A percentile compares a stretch with the other conserved stretches of the same genome.
Conservation (phyloP, 2,888 invertebrate genomes). For the Drosophila paracracens region DNA sequence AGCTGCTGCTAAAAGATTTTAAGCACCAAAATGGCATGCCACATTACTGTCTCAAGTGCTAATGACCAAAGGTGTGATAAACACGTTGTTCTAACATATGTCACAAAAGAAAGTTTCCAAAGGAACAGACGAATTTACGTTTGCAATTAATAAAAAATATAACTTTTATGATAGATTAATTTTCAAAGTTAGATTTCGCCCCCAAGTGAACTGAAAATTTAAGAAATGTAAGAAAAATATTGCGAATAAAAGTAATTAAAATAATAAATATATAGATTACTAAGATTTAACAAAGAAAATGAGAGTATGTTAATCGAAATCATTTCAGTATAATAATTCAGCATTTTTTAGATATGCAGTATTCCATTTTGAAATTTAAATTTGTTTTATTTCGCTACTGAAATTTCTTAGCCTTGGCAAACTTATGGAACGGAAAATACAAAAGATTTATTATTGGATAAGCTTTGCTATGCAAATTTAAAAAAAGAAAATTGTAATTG, state of each 20-base stretch:
- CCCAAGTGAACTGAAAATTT: not conserved
- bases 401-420: not conserved
- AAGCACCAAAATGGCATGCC: slow-evolving; percentile 42
- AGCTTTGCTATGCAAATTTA: slow-evolving; percentile 6
- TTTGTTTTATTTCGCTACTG: not conserved
- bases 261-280: not conserved
- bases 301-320: not conserved
- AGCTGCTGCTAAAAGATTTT: slow-evolving; percentile 52
- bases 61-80: slow-evolving; percentile 49
- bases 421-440: not conserved
- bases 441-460: not conserved
- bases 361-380: not conserved
- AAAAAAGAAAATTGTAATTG: not conserved
- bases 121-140: not conserved
- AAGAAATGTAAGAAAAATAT: not conserved
- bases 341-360: not conserved
- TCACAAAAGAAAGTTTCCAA: slow-evolving; percentile 17
- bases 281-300: not conserved
- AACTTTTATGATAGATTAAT: not conserved
- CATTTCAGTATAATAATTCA: not conserved
- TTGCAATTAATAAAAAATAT: not conserved
- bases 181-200: not conserved
- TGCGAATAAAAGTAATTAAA: not conserved
- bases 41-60: slow-evolving; percentile 51
- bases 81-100: slow-evolving; percentile 63